Evolutionary conservation across 2,113 vertebrate genomes (phyloP).

Genomic region (Micronycteris hirsuta): DNA sequence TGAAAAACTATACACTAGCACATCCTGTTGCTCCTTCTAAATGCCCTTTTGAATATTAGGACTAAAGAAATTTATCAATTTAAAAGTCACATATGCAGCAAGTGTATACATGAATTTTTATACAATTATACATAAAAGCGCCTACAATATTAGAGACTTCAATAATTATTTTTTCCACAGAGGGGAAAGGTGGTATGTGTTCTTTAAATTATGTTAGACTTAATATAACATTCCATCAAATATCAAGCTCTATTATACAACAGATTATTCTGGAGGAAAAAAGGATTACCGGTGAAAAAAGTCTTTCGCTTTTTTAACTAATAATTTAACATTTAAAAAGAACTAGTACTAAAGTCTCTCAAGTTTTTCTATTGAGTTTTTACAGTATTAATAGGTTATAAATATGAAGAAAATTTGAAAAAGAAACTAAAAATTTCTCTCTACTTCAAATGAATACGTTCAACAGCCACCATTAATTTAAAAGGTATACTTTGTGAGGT

Average conservation of each 20-base stretch:
- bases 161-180: conserved; percentile 13
- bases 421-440: not conserved
- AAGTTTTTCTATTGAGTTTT: not conserved
- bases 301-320: not conserved
- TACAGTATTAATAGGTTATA: not conserved
- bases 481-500: not conserved
- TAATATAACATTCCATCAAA: not conserved
- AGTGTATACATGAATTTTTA: not conserved
- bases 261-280: not conserved
- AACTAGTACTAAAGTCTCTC: not conserved
- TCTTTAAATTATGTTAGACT: not conserved
- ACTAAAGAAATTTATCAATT: conserved; percentile 6
- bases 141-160: not conserved
- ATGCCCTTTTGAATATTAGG: not conserved
- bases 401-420: conserved; percentile 7
- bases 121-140: not conserved
- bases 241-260: not conserved
- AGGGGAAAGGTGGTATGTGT: not conserved
- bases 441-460: conserved; percentile 15
- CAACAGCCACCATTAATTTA: not conserved
- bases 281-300: not conserved
- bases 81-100: not conserved
- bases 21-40: not conserved
- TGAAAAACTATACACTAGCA: not conserved
- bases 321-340: conserved; percentile 2